phyloP scores from a whole-genome alignment of 1,140 invertebrate genomes.

The Wasmannia auropunctata region DNA sequence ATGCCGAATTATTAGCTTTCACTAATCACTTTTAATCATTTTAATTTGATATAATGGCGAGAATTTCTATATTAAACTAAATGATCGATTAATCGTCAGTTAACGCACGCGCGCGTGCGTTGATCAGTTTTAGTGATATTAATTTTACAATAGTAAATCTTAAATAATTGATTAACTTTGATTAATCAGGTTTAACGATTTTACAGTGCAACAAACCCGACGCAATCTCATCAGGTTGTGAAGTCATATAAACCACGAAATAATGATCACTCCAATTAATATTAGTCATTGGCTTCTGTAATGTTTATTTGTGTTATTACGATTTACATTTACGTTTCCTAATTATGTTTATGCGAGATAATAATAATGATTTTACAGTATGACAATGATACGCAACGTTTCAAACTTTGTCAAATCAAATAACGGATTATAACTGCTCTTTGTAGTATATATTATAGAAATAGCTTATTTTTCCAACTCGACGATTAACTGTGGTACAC shows the following conservation, averaged over 20 bases:
- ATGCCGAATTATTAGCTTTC: not conserved
- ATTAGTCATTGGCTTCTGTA: slow-evolving; percentile 38
- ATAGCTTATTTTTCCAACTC: slow-evolving; percentile 1
- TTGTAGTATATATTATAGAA: not conserved
- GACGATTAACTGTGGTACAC: not conserved
- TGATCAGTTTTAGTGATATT: slow-evolving; percentile 18
- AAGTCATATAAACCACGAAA: slow-evolving; percentile 39
- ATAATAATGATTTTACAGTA: slow-evolving; percentile 33
- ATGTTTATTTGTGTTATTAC: slow-evolving; percentile 44
- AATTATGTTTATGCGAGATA: slow-evolving; percentile 23
- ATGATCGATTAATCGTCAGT: slow-evolving; percentile 12
- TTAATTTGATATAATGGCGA: not conserved
- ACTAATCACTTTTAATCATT: slow-evolving; percentile 43
- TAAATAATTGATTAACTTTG: slow-evolving; percentile 51
- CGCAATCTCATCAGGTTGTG: slow-evolving; percentile 2
- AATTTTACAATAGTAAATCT: slow-evolving; percentile 25
- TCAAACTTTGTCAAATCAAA: slow-evolving; percentile 37
- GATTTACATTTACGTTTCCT: slow-evolving; percentile 11
- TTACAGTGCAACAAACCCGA: slow-evolving; percentile 9
- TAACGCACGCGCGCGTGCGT: not conserved
- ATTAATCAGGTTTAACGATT: slow-evolving; percentile 48
- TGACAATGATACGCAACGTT: slow-evolving; percentile 12
- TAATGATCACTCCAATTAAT: slow-evolving; percentile 49
- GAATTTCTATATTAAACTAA: not conserved
- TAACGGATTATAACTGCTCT: slow-evolving; percentile 20